Conservation (phyloP, 2,797 vertebrate species). For the Furcifer pardalis region DNA sequence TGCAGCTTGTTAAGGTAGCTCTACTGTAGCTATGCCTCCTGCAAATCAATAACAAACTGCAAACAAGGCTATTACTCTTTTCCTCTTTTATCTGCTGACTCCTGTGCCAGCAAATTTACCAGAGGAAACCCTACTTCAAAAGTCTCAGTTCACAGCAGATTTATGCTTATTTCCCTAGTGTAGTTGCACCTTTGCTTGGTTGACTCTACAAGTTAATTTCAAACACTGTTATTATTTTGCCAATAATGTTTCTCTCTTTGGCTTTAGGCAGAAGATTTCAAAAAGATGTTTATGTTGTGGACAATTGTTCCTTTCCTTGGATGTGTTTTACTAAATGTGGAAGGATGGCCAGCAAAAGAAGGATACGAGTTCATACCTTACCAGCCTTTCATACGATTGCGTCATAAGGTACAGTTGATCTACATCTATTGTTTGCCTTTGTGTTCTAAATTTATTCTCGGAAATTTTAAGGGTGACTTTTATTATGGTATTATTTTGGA, state of each 20-base stretch:
- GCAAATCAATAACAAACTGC: too few relatives aligned
- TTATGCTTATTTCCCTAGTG: too few relatives aligned
- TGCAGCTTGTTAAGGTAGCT: too few relatives aligned
- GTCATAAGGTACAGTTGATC: slow-evolving; percentile 90
- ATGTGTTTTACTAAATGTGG: slow-evolving; percentile 74
- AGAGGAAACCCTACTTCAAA: too few relatives aligned
- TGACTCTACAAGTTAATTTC: not conserved
- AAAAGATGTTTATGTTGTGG: slow-evolving; percentile 83
- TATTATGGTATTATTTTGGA: slow-evolving; percentile 25
- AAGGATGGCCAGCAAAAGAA: slow-evolving; percentile 84
- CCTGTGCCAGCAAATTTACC: too few relatives aligned
- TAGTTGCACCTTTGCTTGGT: too few relatives aligned
- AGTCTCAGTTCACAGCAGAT: too few relatives aligned
- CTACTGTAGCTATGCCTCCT: too few relatives aligned
- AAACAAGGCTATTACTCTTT: too few relatives aligned
- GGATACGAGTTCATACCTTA: slow-evolving; percentile 78
- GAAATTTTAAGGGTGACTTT: slow-evolving; percentile 18
- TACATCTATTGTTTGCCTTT: slow-evolving; percentile 56
- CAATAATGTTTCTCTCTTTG: slow-evolving; percentile 68
- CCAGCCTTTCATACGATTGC: slow-evolving; percentile 86
- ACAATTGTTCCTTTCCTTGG: slow-evolving; percentile 80
- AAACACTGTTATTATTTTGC: slow-evolving; percentile 22
- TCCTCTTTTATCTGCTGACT: too few relatives aligned
- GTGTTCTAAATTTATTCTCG: not conserved
- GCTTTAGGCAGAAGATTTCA: slow-evolving; percentile 79